A percentile compares a stretch with the other conserved stretches of the same genome.
Evolutionary conservation across 2,797 vertebrate genomes (phyloP).

Genomic region (Onychomys leucogaster): DNA sequence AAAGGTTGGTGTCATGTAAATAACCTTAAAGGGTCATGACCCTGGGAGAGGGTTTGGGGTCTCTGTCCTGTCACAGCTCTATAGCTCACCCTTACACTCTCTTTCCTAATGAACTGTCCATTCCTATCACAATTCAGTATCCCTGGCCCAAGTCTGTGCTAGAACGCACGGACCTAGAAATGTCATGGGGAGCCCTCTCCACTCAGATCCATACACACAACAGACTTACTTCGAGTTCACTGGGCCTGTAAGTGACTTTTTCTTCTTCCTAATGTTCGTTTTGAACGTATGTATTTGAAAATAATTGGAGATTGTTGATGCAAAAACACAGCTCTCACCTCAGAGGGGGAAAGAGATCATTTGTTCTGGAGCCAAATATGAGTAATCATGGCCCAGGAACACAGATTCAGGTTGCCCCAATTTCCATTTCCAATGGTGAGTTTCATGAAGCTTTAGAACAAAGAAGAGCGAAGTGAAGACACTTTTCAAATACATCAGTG

Average conservation of each 20-base stretch:
- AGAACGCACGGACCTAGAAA: not conserved
- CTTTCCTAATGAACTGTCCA: no score
- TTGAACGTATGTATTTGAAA: not conserved
- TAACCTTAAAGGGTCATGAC: not conserved
- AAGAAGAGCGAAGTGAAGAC: not conserved
- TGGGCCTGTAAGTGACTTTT: not conserved
- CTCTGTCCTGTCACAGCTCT: not conserved
- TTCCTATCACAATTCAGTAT: not conserved
- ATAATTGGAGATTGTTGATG: not conserved
- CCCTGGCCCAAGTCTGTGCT: not conserved
- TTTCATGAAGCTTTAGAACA: not conserved
- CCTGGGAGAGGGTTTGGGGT: not conserved
- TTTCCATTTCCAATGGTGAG: not conserved
- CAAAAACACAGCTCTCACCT: not conserved
- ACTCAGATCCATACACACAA: not conserved
- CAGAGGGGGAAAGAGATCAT: not conserved
- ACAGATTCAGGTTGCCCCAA: not conserved
- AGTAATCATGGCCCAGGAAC: not conserved
- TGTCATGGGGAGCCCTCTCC: not conserved
- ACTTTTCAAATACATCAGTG: not conserved
- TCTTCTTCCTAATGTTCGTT: not conserved
- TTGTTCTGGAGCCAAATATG: not conserved
- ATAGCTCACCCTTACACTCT: not conserved
- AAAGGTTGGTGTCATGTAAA: not conserved
- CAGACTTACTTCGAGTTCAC: not conserved